phyloP scores from a whole-genome alignment of 1,140 invertebrate genomes.

The Bombus polaris region DNA sequence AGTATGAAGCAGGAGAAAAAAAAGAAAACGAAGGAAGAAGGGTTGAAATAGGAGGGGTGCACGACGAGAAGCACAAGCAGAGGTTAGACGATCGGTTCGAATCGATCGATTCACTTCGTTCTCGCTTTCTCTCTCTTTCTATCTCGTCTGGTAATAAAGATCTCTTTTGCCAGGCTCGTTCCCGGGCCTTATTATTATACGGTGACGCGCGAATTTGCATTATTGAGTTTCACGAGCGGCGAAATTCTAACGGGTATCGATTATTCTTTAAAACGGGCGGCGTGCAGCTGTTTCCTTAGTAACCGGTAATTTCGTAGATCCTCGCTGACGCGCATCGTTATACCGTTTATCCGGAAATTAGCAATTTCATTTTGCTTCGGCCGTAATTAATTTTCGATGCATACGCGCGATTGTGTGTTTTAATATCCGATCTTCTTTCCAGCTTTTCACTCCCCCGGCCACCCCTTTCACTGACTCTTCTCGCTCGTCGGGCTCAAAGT shows the following conservation, averaged over 20 bases:
- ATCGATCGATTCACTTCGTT: slow-evolving; percentile 1
- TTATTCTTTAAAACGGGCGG: slow-evolving; percentile 37
- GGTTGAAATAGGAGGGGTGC: too few relatives aligned
- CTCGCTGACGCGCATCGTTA: background rate
- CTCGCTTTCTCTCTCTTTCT: background rate
- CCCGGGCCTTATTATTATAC: slow-evolving; percentile 40
- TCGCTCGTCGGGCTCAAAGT: background rate
- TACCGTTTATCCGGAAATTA: slow-evolving; percentile 29
- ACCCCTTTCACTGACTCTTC: background rate
- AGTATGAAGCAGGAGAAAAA: background rate
- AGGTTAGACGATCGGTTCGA: slow-evolving; percentile 3
- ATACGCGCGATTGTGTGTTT: slow-evolving; percentile 19
- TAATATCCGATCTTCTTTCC: slow-evolving; percentile 14
- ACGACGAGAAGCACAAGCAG: background rate
- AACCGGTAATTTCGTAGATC: slow-evolving; percentile 42
- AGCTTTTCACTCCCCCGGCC: background rate
- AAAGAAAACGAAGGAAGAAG: background rate
- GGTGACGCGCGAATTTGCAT: slow-evolving; percentile 40
- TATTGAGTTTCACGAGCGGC: slow-evolving; percentile 36
- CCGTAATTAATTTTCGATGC: slow-evolving; percentile 37
- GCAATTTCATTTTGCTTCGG: background rate
- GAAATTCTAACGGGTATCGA: slow-evolving; percentile 44
- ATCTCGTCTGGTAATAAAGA: background rate
- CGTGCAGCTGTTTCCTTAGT: slow-evolving; percentile 40
- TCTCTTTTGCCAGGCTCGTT: slow-evolving; percentile 10